A percentile compares a stretch with the other conserved stretches of the same genome.
Conservation (phyloP, 1,140 invertebrate genomes). For the Hyphantria cunea region DNA sequence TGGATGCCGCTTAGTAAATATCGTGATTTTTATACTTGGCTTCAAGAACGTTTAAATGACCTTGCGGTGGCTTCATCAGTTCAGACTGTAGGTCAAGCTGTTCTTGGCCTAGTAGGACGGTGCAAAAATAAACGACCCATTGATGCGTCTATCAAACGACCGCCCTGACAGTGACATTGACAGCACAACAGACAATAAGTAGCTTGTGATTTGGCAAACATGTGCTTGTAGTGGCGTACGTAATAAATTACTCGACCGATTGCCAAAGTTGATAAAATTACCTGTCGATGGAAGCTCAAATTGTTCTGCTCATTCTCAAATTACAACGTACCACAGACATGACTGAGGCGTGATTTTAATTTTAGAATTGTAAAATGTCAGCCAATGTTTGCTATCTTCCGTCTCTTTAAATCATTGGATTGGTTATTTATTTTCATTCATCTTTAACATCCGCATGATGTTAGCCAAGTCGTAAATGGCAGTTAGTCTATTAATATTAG, state of each 20-base stretch:
- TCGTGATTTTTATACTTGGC: slow-evolving; percentile 3
- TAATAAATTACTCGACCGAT: slow-evolving; percentile 29
- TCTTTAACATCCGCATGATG: slow-evolving; percentile 14
- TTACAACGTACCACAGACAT: not conserved
- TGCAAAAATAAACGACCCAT: slow-evolving; percentile 63
- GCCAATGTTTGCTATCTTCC: slow-evolving; percentile 57
- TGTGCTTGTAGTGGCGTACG: slow-evolving; percentile 19
- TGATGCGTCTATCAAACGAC: slow-evolving; percentile 64
- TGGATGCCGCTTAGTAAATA: not conserved
- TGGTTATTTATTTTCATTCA: slow-evolving; percentile 65
- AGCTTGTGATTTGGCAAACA: slow-evolving; percentile 58
- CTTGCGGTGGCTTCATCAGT: slow-evolving; percentile 32
- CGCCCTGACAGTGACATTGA: slow-evolving; percentile 74
- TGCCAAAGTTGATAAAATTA: slow-evolving; percentile 22
- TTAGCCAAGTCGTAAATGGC: slow-evolving; percentile 19
- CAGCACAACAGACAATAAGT: slow-evolving; percentile 34
- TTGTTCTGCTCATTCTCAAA: not conserved
- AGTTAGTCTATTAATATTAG: too few species aligned
- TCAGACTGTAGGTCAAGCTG: slow-evolving; percentile 57
- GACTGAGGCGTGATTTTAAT: slow-evolving; percentile 54
- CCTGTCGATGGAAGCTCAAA: not conserved
- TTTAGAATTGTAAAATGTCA: slow-evolving; percentile 75
- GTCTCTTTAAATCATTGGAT: slow-evolving; percentile 60
- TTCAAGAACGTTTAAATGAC: slow-evolving; percentile 30
- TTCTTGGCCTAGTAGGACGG: slow-evolving; percentile 62